Evolutionary conservation across 2,888 invertebrate genomes (phyloP), one percentile per base, ranked within the genome.

Genomic region (Drosophila paramelanica): DNA sequence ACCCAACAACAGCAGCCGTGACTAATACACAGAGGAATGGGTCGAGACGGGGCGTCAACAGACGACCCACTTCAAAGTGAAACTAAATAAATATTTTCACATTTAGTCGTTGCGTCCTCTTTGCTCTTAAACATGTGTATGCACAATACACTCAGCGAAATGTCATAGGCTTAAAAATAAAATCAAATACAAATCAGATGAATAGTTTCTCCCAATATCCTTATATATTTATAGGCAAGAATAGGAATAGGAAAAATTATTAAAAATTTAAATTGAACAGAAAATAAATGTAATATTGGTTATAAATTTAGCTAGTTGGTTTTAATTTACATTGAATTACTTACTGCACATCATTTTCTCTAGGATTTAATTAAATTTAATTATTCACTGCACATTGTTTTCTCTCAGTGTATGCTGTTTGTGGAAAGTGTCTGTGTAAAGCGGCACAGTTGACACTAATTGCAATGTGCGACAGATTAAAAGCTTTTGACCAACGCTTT

Each of bases 71-170:
- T 78, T 77, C 83, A 85, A 81, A 83, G 73, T 68, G 80, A 72
- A 82, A 85, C 82, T 82, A 82, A 82, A 85, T 85, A 82, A 85
- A 82, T 82, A 85, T 81, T 82, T 82, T 81, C 79, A 55, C 70
- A 80, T 71, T 66, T 66, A 38, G 45, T 55, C 57, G 41, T 36
- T 23, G 55, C 45, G 60, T 60, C 47, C 42, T 42, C 50, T 47
- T 60, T 69, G 52, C 42, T 17, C 39, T 43, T 14, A 23, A 36
- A 57, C 57, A 57, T 41, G 55, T 65, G 42, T 31, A 14, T 53
- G 43, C 31, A 39, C 23, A 46, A n/a, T 38, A 65, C 67, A 69
- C 50, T 61, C 42, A 43, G 38, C 52, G 47, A 51, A 46, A 75
- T 13, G 10, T 1, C 3, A 17, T 27, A 14, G 31, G 10, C 6